phyloP scores from a whole-genome alignment of 2,888 invertebrate species.

The Chironomus tentans region DNA sequence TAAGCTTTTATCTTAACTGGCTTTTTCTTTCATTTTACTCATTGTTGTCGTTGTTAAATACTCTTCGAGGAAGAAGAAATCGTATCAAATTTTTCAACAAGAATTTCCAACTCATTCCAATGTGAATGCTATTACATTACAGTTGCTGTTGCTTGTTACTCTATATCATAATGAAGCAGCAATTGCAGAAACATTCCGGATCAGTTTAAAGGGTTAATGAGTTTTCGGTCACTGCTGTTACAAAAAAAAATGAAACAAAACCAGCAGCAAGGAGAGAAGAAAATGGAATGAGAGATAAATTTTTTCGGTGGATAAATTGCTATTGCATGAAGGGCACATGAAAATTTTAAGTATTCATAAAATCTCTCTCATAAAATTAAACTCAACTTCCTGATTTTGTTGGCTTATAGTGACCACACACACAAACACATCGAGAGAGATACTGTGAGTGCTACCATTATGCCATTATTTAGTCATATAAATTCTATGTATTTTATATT shows the following conservation, averaged over 20 bases:
- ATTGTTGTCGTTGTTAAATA: neutral
- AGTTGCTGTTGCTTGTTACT: neutral
- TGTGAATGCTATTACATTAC: neutral
- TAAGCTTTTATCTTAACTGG: slow-evolving; percentile 5
- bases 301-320: neutral
- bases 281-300: neutral
- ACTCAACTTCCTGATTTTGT: slow-evolving; percentile 19
- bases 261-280: neutral
- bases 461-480: neutral
- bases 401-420: neutral
- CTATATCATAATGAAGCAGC: neutral
- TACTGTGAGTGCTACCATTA: neutral
- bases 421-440: neutral
- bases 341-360: slow-evolving; percentile 17
- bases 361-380: neutral
- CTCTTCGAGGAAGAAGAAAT: neutral
- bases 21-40: neutral
- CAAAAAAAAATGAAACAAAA: no score
- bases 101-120: neutral
- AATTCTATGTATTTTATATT: neutral
- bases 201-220: slow-evolving; percentile 12
- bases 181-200: neutral
- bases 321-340: no score
- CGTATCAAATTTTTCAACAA: neutral
- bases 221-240: slow-evolving; percentile 14